Base-by-base conservation (phyloP, 2,797 vertebrate species). In the Lithobates pipiens region DNA sequence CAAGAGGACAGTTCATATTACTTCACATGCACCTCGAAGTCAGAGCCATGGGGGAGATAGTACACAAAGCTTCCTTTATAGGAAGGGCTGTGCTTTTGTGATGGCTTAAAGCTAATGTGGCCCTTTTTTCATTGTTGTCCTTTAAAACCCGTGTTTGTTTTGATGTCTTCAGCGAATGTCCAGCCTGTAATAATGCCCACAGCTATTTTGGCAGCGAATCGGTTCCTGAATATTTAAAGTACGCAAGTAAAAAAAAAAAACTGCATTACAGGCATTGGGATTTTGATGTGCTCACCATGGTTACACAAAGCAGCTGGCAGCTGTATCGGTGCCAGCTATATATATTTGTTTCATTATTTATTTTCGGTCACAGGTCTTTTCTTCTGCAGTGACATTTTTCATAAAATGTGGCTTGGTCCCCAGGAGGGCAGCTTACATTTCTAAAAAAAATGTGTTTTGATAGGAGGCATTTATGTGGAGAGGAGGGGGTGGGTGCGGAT, bases 261-360 rank as follows among this genome's bases (percentile, higher is more conserved):
- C 61, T 10, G 23, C 61, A 65, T 65, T 23, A 9, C 71, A 2
- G 36, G 29, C 44, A 9, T 21, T 7, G 27, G 36, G 36, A 46
- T 73, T 73, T 74, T 57, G 34, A 74, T 46, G 71, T 10, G 54
- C 11, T 83, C 36, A 18, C 73, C 81, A 83, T 76, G 81, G 73
- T 83, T 83, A 76, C 61, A 16, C 80, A 34, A 34, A 76, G 50
- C 32, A 44, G 61, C 42, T 76, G 81, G 54, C 29, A n/a, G 29
- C 78, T 10, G 68, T 15, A 44, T 44, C 63, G 2, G 18, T 13
- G 23, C 6, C 36, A 23, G 69, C n/a, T 23, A 61, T 65, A 61
- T 65, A 21, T 46, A 16, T 74, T 63, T 21, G 5, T 74, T 75
- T 46, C 27, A 5, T 75, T 75, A 5, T 75, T 46, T 50, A n/a